Percentiles rank a stretch among this genome's conserved stretches.
These are phyloP conservation scores for Malurus leucopterus DNA, from an alignment of 2,797 vertebrate species.

Conservation along the genomic window DNA sequence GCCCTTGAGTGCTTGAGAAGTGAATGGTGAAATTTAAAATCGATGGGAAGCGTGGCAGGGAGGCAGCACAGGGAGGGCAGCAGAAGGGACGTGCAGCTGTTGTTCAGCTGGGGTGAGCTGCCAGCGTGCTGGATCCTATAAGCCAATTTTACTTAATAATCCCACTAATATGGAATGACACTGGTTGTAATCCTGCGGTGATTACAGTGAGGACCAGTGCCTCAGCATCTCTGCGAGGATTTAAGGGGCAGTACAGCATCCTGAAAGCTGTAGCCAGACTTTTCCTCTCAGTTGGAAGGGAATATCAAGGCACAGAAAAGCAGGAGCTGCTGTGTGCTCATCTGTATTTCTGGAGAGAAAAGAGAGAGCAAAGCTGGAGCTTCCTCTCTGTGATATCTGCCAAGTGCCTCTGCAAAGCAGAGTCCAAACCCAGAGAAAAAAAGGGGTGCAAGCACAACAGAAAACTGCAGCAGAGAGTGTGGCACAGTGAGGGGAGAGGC, in stretches of 20 bases:
- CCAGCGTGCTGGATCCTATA: slow-evolving; percentile 14
- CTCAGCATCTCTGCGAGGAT: background rate
- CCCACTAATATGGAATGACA: slow-evolving; percentile 57
- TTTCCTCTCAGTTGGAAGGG: background rate
- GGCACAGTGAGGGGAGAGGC: background rate
- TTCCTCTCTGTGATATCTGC: background rate
- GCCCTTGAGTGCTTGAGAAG: slow-evolving; percentile 41
- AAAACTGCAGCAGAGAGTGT: background rate
- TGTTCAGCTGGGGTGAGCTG: slow-evolving; percentile 17
- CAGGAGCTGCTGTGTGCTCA: background rate
- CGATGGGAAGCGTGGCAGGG: slow-evolving; percentile 53
- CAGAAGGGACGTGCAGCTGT: background rate
- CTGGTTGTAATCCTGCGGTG: slow-evolving; percentile 49
- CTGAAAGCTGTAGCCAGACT: background rate
- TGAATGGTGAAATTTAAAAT: slow-evolving; percentile 63
- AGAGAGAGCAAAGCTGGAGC: background rate
- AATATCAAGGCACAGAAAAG: background rate
- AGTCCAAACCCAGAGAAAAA: background rate
- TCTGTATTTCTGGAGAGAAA: background rate
- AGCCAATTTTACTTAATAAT: slow-evolving; percentile 63
- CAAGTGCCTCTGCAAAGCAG: background rate
- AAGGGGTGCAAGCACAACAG: background rate
- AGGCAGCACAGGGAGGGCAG: background rate
- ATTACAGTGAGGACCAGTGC: slow-evolving; percentile 23
- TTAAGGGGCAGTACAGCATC: background rate